Conservation (phyloP, 1,140 invertebrate species). For the Microvelia longipes region DNA sequence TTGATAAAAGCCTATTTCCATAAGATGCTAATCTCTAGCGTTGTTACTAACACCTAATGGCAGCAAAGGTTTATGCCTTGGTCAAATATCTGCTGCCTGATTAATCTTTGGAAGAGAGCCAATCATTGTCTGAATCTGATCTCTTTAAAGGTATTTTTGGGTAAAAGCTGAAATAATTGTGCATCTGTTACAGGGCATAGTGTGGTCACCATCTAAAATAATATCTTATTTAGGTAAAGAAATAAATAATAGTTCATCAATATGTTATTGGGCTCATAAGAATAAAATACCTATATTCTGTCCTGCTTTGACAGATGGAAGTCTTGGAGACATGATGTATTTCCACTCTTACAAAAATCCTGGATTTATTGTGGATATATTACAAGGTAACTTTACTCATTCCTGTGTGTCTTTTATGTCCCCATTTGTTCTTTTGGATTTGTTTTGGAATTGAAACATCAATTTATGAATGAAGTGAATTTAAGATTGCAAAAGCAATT, state of each 20-base stretch:
- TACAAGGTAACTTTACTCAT: constrained; percentile 49
- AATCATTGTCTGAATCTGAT: too few species aligned
- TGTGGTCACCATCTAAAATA: constrained; percentile 90
- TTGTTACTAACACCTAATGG: too few species aligned
- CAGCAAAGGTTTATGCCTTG: too few species aligned
- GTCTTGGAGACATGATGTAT: constrained; percentile 98
- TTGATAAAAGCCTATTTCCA: too few species aligned
- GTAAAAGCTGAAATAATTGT: too few species aligned
- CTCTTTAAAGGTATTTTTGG: too few species aligned
- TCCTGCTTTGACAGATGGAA: constrained; percentile 96
- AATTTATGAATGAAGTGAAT: too few species aligned
- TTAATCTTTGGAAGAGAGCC: too few species aligned
- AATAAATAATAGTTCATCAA: constrained; percentile 80
- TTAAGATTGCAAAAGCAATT: too few species aligned
- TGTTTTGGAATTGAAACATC: too few species aligned
- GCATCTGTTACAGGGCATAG: constrained; percentile 32
- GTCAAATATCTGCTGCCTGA: too few species aligned
- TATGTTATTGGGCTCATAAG: constrained; percentile 95
- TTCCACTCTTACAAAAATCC: constrained; percentile 91
- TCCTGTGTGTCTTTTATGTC: not conserved
- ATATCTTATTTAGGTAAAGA: constrained; percentile 69
- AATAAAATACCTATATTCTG: constrained; percentile 97
- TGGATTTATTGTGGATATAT: constrained; percentile 83
- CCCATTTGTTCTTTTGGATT: not conserved
- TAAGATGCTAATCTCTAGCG: too few species aligned